Conservation (phyloP, 2,113 vertebrate species). For the Pedionomus torquatus region DNA sequence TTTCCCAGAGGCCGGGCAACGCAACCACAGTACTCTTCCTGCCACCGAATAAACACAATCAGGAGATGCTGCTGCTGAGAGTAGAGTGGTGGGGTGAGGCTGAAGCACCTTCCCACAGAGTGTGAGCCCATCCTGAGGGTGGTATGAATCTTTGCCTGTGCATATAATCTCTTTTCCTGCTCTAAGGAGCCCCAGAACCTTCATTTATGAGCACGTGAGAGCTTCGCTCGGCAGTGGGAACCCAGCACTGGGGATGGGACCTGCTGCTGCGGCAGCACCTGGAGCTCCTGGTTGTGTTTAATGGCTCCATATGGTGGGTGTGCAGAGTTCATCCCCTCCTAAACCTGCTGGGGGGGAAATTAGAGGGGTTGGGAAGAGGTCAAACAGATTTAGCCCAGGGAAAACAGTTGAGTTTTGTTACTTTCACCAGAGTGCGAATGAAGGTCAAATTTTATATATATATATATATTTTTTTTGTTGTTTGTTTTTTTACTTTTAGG, state of each 20-base stretch:
- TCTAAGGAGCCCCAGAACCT: background rate
- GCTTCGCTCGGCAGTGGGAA: accelerated
- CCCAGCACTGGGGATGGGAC: background rate
- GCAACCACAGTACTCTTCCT: no score
- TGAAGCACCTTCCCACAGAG: background rate
- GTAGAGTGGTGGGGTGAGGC: background rate
- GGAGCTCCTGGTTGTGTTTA: background rate
- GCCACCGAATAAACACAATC: background rate
- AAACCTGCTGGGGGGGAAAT: background rate
- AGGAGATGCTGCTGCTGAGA: background rate
- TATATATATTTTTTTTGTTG: no score
- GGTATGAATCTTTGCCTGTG: background rate
- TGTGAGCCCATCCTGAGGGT: background rate
- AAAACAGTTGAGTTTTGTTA: background rate
- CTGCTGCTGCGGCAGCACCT: background rate
- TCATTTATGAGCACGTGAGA: background rate
- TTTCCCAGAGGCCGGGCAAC: background rate
- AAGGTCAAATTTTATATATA: background rate
- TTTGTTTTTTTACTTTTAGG: background rate
- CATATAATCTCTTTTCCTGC: background rate
- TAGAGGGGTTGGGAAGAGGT: background rate
- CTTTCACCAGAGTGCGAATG: background rate
- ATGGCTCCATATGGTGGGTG: background rate
- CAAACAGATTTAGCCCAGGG: background rate
- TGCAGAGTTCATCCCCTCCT: background rate